Conservation (phyloP, 1,140 invertebrate species). For the Rhynchophorus ferrugineus region DNA sequence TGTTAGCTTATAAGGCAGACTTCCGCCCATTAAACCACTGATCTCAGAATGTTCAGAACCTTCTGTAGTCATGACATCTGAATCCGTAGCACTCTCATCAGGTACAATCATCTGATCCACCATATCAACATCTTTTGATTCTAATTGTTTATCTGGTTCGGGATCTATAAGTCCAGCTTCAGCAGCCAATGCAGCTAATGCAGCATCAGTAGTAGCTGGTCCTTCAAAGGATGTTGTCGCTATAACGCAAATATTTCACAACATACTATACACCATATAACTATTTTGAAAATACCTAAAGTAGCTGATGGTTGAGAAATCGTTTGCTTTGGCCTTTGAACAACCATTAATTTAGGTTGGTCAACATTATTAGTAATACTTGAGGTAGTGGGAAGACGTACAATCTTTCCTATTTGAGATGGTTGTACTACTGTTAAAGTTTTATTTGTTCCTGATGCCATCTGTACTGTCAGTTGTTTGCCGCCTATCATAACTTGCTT, state of each 20-base stretch:
- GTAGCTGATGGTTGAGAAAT: conserved; percentile 52
- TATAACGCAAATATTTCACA: conserved; percentile 21
- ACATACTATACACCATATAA: not conserved
- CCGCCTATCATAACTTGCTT: conserved; percentile 59
- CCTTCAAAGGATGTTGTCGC: conserved; percentile 49
- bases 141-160: conserved; percentile 34
- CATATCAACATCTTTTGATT: conserved; percentile 11
- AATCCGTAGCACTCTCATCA: conserved; percentile 4
- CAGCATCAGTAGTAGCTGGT: conserved; percentile 57
- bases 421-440: conserved; percentile 38
- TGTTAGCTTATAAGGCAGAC: conserved; percentile 22
- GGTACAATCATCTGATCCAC: conserved; percentile 14
- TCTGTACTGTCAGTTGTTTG: conserved; percentile 58
- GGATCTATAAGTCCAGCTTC: conserved; percentile 58
- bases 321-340: conserved; percentile 46
- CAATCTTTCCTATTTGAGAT: conserved; percentile 34
- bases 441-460: conserved; percentile 37
- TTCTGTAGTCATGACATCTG: conserved; percentile 17
- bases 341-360: conserved; percentile 47
- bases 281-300: conserved; percentile 33
- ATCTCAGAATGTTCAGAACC: conserved; percentile 11
- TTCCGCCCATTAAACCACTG: conserved; percentile 30
- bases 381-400: conserved; percentile 41
- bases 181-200: conserved; percentile 55
- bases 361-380: conserved; percentile 26